Evolutionary conservation across 2,888 invertebrate species (phyloP).

Genomic region (Boloria selene): DNA sequence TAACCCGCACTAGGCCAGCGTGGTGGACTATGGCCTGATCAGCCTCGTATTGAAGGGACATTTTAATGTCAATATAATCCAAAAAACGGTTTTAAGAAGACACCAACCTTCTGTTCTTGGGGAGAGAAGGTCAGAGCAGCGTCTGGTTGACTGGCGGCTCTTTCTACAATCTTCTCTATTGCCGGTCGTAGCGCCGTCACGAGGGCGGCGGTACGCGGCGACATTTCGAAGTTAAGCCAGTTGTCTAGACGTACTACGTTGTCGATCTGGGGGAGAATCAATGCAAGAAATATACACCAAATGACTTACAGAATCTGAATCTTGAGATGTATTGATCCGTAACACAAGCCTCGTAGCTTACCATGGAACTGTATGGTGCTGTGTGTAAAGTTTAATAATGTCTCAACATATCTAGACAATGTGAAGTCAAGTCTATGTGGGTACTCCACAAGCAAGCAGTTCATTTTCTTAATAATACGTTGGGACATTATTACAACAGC

Average conservation of each 20-base stretch:
- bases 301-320: no score
- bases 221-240: conserved; percentile 96
- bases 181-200: conserved; percentile 94
- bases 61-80: no score
- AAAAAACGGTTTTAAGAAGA: background rate
- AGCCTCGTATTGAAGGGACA: no score
- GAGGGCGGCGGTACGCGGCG: conserved; percentile 88
- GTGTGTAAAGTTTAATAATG: no score
- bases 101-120: conserved; percentile 84
- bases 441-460: no score
- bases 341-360: no score
- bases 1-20: no score
- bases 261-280: conserved; percentile 75
- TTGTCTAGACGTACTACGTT: conserved; percentile 92
- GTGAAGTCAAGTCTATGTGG: background rate
- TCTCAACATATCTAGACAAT: background rate
- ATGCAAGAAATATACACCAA: conserved; percentile 2
- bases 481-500: no score
- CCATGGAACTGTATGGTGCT: no score
- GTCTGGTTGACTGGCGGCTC: conserved; percentile 91
- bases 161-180: conserved; percentile 91
- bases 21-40: no score
- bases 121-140: conserved; percentile 85
- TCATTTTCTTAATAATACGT: no score
- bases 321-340: no score